Base-by-base conservation (phyloP, 1,140 invertebrate genomes). In the Drosophila lowei region DNA sequence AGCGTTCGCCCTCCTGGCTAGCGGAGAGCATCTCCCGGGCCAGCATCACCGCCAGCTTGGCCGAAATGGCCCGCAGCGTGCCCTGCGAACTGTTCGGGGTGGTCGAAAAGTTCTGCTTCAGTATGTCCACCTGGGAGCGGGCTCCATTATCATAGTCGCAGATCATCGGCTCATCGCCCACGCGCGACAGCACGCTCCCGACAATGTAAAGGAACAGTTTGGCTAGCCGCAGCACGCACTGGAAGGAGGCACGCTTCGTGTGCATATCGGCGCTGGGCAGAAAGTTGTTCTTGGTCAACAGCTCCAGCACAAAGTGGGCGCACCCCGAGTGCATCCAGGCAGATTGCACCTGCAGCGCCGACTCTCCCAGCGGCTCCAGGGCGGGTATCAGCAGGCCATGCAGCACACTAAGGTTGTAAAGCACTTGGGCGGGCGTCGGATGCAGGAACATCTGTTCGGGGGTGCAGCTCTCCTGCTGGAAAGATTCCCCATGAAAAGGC, bases 361-460 rank as follows among this genome's bases (percentile, higher is more conserved):
- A 95, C 42, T 98, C 97, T 0, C 96, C 94, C 70, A 95, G 93
- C 3, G 96, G 95, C 78, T 97, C 97, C 25, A 95, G 91, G 8
- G 97, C 97, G 13, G 98, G 98, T 95, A 99, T 98, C 41, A 99
- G 92, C 83, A 99, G 93, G 49, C 97, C 95, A 91, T 99, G 98
- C 49, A 98, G 92, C 47, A 98, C 97, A 94, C 98, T 92, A 66
- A 93, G 91, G 67, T 93, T 92, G 89, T 97, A 97, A 16, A 97
- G 92, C 79, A 97, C 95, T 92, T 96, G 94, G 48, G 96, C 95
- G 23, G 96, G 94, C 55, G 95, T 94, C 15, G 94, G 92, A 79
- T 93, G 94, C 90, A 97, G 95, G 90, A 97, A 96, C 90, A 96
- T 92, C 62, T 92, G 93, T 76, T 97, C 96, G 61, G 96, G 93